A percentile compares a stretch with the other conserved stretches of the same genome.
These are phyloP conservation scores for Callosobruchus maculatus DNA, from an alignment of 2,888 invertebrate species.

Conservation along the genomic window DNA sequence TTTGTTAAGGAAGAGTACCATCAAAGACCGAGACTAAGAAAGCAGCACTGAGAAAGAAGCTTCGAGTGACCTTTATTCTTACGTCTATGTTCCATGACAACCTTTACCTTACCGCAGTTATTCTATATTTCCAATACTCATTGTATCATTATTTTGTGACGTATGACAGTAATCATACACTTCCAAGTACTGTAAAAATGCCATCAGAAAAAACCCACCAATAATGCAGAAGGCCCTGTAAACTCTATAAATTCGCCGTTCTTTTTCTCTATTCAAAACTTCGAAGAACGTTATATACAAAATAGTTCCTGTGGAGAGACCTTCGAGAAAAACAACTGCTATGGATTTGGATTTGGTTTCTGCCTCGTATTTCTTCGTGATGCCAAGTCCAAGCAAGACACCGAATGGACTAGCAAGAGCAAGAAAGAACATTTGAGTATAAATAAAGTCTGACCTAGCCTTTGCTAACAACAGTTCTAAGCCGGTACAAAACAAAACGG, in stretches of 20 bases:
- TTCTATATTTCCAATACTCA: no score
- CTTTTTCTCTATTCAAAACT: conserved; percentile 50
- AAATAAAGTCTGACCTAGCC: conserved; percentile 42
- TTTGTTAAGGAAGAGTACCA: no score
- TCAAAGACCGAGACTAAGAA: no score
- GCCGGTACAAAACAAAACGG: conserved; percentile 55
- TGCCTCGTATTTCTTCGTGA: conserved; percentile 45
- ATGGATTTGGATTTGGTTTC: conserved; percentile 44
- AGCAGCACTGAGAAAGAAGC: no score
- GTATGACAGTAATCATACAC: not conserved
- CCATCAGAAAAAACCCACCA: conserved; percentile 46
- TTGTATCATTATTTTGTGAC: no score
- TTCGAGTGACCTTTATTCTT: no score
- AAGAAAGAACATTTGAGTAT: conserved; percentile 49
- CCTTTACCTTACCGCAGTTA: no score
- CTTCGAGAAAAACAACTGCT: conserved; percentile 48
- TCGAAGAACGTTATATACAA: conserved; percentile 55
- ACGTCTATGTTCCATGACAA: no score
- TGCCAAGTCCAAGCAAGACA: conserved; percentile 48
- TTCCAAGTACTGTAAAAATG: conserved; percentile 35
- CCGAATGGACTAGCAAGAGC: conserved; percentile 53
- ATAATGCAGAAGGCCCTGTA: conserved; percentile 42
- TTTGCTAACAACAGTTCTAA: conserved; percentile 51
- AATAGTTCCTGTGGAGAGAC: conserved; percentile 52
- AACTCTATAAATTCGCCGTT: conserved; percentile 41